Conservation (phyloP, 2,113 vertebrate genomes). For the Okapia johnstoni region DNA sequence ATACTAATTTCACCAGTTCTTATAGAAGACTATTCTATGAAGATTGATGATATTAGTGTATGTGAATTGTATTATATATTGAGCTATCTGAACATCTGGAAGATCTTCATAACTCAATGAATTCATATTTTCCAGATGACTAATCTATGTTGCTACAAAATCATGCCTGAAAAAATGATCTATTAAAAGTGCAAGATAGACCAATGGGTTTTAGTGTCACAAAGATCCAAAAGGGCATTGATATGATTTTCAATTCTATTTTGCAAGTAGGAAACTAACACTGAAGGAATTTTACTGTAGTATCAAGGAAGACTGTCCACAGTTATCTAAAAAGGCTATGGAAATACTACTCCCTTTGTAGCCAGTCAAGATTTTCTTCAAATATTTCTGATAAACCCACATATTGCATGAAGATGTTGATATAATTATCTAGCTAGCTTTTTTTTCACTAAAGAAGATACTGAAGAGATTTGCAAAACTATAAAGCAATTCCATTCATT, state of each 20-base stretch:
- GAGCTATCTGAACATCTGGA: background rate
- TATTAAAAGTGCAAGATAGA: background rate
- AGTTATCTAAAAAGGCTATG: background rate
- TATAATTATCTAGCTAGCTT: background rate
- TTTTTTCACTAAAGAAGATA: background rate
- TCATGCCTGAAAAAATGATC: background rate
- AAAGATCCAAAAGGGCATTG: background rate
- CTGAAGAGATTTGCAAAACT: background rate
- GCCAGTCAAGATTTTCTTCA: slow-evolving; percentile 1
- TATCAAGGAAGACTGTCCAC: background rate
- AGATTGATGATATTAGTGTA: background rate
- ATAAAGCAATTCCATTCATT: background rate
- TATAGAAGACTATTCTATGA: background rate
- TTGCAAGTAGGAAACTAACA: background rate
- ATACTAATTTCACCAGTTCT: background rate
- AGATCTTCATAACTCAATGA: background rate
- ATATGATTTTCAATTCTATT: background rate
- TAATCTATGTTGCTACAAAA: background rate
- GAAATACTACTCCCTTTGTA: background rate
- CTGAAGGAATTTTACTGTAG: background rate
- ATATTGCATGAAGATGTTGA: background rate
- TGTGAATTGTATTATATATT: background rate
- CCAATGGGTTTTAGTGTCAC: background rate
- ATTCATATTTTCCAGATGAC: background rate
- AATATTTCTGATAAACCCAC: background rate